Evolutionary conservation across 2,888 invertebrate genomes (phyloP).

Genomic region (Eupithecia abbreviata): DNA sequence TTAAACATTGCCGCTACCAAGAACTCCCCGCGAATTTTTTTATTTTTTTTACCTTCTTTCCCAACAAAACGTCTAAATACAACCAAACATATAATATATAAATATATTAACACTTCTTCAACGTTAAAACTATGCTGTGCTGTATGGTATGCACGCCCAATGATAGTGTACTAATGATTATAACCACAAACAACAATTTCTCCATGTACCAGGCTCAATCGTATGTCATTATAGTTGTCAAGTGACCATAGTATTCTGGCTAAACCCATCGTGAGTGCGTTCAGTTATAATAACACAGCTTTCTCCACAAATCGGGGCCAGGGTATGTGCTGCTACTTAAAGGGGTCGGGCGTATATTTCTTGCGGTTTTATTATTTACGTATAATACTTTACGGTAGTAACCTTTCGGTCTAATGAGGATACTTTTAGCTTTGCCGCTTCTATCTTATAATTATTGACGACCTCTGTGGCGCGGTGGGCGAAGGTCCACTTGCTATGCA

Average conservation of each 20-base stretch:
- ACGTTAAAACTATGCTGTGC: background rate
- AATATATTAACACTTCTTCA: background rate
- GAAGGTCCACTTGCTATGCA: no score
- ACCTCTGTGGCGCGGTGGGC: no score
- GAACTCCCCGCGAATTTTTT: no score
- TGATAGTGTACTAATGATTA: background rate
- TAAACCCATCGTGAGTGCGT: constrained; percentile 25
- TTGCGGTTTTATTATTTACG: constrained; percentile 29
- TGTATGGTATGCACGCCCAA: background rate
- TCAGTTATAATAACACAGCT: constrained; percentile 33
- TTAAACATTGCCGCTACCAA: no score
- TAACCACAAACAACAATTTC: background rate
- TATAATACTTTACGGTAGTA: background rate
- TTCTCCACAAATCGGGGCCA: constrained; percentile 41
- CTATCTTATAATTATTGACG: background rate
- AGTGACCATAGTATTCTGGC: constrained; percentile 20
- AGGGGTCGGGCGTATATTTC: constrained; percentile 30
- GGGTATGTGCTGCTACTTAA: constrained; percentile 38
- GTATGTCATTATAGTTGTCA: constrained; percentile 1
- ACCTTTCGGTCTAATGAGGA: background rate
- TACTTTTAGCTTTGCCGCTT: background rate
- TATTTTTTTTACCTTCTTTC: background rate
- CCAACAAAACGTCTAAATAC: background rate
- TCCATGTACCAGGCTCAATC: background rate
- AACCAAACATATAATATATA: background rate